Evolutionary conservation across 2,888 invertebrate species (phyloP).

Genomic region (Tolmerus cingulatus): DNA sequence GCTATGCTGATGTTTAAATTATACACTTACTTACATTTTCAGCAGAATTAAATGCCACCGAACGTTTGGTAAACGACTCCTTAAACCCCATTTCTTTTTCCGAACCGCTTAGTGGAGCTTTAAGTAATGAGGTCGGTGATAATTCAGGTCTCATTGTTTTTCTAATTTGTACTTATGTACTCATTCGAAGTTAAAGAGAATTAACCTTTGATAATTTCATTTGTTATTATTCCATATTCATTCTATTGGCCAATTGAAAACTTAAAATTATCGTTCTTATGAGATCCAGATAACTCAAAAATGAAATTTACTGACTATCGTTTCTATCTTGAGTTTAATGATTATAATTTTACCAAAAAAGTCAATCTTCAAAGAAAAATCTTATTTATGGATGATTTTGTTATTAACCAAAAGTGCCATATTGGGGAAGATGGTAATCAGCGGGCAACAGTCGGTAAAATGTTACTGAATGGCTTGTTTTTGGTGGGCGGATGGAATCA

Average conservation of each 20-base stretch:
- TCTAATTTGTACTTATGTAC: not conserved
- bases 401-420: no score
- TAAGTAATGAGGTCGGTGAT: not conserved
- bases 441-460: not conserved
- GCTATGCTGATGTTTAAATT: not conserved
- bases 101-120: not conserved
- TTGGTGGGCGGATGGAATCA: not conserved
- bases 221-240: not conserved
- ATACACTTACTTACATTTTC: not conserved
- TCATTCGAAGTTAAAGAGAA: not conserved
- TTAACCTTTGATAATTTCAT: not conserved
- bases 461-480: not conserved
- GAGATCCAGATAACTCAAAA: not conserved
- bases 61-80: no score
- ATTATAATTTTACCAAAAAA: not conserved
- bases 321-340: not conserved
- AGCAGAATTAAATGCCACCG: not conserved
- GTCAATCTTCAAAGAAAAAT: not conserved
- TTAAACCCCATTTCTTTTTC: not conserved
- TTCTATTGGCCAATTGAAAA: not conserved
- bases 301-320: not conserved
- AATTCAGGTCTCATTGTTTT: not conserved
- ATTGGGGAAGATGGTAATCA: not conserved
- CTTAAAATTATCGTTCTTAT: not conserved
- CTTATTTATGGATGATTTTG: not conserved